These are phyloP conservation scores for Lycocerus yunnanus DNA, from an alignment of 2,888 invertebrate species.

Conservation along the genomic window DNA sequence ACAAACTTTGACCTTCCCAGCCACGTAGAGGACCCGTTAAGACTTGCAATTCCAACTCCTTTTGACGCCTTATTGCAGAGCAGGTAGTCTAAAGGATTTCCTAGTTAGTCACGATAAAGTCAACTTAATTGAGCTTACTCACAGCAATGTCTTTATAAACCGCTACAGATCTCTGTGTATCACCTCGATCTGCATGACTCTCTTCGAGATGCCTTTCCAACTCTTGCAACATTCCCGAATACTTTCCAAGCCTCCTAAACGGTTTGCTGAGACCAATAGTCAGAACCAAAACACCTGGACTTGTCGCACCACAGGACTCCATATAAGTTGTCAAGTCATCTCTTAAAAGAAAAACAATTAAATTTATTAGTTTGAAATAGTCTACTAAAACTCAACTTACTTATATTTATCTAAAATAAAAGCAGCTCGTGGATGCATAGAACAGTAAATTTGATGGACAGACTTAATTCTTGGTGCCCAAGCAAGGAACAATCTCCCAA, in stretches of 20 bases:
- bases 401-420: constrained; percentile 91
- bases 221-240: constrained; percentile 92
- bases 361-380: no score
- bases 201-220: constrained; percentile 94
- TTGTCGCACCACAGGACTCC: constrained; percentile 84
- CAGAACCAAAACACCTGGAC: constrained; percentile 85
- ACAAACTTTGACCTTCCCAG: constrained; percentile 87
- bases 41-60: constrained; percentile 95
- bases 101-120: background rate
- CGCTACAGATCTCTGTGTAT: constrained; percentile 92
- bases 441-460: constrained; percentile 88
- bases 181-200: constrained; percentile 93
- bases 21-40: constrained; percentile 91
- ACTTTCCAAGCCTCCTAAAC: constrained; percentile 92
- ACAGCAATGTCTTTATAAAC: constrained; percentile 96
- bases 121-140: constrained; percentile 52
- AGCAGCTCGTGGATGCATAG: constrained; percentile 92
- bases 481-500: constrained; percentile 89
- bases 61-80: constrained; percentile 85
- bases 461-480: constrained; percentile 81
- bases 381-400: constrained; percentile 59
- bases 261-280: constrained; percentile 95
- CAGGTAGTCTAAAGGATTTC: constrained; percentile 76
- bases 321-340: constrained; percentile 84
- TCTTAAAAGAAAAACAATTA: constrained; percentile 55